Base-by-base conservation (phyloP, 2,113 vertebrate genomes). In the Protomyctophum bolini region DNA sequence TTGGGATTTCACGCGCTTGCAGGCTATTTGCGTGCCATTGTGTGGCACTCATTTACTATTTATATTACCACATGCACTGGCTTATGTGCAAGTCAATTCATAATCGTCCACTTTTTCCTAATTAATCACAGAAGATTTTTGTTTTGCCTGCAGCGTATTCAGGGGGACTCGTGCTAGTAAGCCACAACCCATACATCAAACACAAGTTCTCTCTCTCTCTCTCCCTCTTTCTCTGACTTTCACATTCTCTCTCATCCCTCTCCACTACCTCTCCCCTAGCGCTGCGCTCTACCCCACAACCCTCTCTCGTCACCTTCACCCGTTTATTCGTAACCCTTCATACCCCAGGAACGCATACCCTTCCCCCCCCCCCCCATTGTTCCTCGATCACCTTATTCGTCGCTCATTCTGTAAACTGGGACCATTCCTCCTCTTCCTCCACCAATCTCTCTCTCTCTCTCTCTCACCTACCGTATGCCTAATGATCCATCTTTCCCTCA, bases 91-190 rank as follows among this genome's bases (percentile, higher is more conserved):
- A 33, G 92, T 91, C 94, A 86, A 91, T 94, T 95, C 92, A 93
- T 95, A 95, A 95, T 95, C 93, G 94, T 95, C 93, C 92, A 90
- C 89, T 95, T 96, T 95, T 95, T 96, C 94, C 93, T 94, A 96
- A 95, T 96, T 96, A 96, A 96, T 95, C 95, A 95, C 94, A 94
- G 94, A 96, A 95, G 92, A 95, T 94, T 94, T 85, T 94, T 95
- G 92, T 95, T 94, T 95, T 86, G 95, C 94, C 94, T 91, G 87
- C 91, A 94, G 95, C 94, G 90, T 88, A 61, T 93, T 94, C 89
- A 70, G 92, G 90, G 91, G 91, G 93, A 94, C 92, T 95, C 91
- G 94, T 91, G 90, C 94, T 93, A 89, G 92, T 90, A 92, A 95
- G 92, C 92, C 92, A 92, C 86, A 93, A 90, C 91, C 91, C 92